Evolutionary conservation across 2,888 invertebrate genomes (phyloP).

Genomic region (Candidula unifasciata): DNA sequence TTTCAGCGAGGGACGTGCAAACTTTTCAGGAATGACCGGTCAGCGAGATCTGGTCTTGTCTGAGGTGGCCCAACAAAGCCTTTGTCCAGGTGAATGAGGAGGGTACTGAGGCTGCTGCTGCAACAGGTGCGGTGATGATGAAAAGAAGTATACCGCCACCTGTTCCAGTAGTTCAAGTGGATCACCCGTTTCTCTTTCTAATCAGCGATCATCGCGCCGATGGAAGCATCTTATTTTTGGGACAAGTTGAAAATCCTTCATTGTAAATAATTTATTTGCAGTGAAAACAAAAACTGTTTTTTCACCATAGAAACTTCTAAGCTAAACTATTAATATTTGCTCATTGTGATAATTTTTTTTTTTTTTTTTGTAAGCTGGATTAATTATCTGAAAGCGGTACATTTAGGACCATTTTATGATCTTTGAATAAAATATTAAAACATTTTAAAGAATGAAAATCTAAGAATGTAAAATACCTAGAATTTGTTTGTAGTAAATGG

Average conservation of each 20-base stretch:
- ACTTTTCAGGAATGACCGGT: constrained; percentile 37
- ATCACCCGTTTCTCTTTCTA: constrained; percentile 74
- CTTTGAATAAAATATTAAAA: background rate
- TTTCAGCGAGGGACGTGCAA: too few relatives aligned
- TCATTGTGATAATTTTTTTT: too few relatives aligned
- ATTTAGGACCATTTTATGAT: too few relatives aligned
- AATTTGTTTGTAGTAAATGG: too few relatives aligned
- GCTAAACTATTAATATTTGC: background rate
- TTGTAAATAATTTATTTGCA: background rate
- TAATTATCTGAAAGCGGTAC: too few relatives aligned
- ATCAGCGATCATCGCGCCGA: constrained; percentile 61
- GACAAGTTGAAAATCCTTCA: constrained; percentile 32
- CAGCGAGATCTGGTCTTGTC: constrained; percentile 65
- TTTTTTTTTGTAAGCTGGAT: too few relatives aligned
- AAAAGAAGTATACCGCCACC: background rate
- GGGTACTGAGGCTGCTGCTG: constrained; percentile 75
- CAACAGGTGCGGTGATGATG: constrained; percentile 61
- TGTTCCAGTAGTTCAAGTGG: constrained; percentile 55
- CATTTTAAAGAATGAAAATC: background rate
- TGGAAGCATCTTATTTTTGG: constrained; percentile 21
- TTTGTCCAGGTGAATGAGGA: constrained; percentile 76
- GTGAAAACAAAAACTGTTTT: background rate
- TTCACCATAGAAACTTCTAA: background rate
- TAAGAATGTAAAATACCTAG: too few relatives aligned
- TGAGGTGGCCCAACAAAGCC: constrained; percentile 73